Evolutionary conservation across 2,113 vertebrate genomes (phyloP).

Genomic region (Mungos mungo): DNA sequence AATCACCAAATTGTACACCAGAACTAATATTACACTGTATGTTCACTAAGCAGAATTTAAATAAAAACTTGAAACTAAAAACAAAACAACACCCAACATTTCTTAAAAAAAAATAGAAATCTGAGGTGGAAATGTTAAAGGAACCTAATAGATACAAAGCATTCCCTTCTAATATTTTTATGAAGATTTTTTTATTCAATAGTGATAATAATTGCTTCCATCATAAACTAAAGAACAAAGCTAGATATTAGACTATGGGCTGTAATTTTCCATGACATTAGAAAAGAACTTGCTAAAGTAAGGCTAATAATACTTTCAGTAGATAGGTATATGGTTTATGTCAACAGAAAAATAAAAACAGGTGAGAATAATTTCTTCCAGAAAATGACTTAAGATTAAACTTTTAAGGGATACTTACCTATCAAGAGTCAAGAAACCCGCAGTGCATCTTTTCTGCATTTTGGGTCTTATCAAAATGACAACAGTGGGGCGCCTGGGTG

Average conservation of each 20-base stretch:
- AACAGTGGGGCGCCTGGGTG: too few relatives aligned
- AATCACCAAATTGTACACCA: background rate
- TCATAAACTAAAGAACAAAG: background rate
- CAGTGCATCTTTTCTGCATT: background rate
- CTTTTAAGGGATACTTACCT: background rate
- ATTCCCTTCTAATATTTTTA: background rate
- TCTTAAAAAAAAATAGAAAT: background rate
- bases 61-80: background rate
- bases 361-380: background rate
- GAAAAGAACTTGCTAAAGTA: background rate
- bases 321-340: background rate
- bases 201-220: background rate
- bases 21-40: background rate
- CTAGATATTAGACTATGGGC: background rate
- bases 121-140: background rate
- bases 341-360: background rate
- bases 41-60: background rate
- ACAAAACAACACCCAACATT: background rate
- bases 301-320: background rate
- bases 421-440: background rate
- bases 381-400: background rate
- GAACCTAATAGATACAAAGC: background rate
- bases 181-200: background rate
- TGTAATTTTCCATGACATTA: background rate
- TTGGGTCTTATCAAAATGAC: background rate